phyloP scores from a whole-genome alignment of 2,797 vertebrate genomes.

The Intellagama lesueurii region DNA sequence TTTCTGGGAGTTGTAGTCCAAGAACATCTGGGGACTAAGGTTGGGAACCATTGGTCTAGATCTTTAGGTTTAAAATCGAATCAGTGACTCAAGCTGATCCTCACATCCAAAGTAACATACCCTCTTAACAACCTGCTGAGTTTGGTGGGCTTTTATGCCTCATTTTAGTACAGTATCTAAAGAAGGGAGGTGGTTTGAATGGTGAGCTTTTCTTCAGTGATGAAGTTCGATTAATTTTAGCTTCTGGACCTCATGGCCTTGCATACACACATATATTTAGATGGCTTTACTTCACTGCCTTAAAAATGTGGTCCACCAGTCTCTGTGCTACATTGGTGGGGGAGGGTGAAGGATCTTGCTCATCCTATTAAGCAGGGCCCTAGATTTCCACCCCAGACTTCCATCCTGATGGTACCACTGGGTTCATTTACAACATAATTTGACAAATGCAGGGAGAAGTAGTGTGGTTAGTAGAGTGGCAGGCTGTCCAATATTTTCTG shows the following conservation, averaged over 20 bases:
- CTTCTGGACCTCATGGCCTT: background rate
- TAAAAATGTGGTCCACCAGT: background rate
- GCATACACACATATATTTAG: too few relatives aligned
- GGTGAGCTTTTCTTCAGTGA: background rate
- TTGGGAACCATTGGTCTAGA: background rate
- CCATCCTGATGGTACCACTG: background rate
- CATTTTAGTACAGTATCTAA: background rate
- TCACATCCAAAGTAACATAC: background rate
- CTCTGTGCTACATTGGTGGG: too few relatives aligned
- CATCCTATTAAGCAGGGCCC: background rate
- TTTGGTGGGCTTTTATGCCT: background rate
- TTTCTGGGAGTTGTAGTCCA: too few relatives aligned
- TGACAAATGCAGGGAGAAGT: background rate
- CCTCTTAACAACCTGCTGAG: background rate
- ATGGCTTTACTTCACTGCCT: background rate
- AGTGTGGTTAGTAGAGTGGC: too few relatives aligned
- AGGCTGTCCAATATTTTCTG: background rate
- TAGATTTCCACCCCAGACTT: background rate
- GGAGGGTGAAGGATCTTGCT: background rate
- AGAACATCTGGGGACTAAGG: too few relatives aligned
- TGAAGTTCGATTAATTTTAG: background rate
- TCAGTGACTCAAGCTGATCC: background rate
- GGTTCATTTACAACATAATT: background rate
- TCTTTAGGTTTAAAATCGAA: background rate
- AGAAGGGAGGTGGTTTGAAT: background rate